These are phyloP conservation scores for Drosophila santomea DNA, from an alignment of 1,140 invertebrate genomes.

Conservation along the genomic window DNA sequence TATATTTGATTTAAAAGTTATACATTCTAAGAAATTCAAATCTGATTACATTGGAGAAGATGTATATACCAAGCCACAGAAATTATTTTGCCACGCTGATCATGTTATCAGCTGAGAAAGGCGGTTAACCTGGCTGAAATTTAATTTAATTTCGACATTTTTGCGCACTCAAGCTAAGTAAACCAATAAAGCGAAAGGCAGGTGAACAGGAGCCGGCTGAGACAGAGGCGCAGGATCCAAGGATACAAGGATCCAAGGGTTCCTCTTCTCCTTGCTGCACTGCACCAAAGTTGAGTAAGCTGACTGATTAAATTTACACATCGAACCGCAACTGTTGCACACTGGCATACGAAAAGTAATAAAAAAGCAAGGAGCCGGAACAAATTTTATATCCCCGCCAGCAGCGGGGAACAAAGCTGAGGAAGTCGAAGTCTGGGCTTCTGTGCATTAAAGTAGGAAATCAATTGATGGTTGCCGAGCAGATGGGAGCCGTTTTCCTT, in stretches of 20 bases:
- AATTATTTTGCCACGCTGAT: background rate
- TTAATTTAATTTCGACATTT: slow-evolving; percentile 64
- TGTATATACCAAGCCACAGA: no score
- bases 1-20: background rate
- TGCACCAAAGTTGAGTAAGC: slow-evolving; percentile 60
- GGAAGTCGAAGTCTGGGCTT: slow-evolving; percentile 14
- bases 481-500: slow-evolving; percentile 51
- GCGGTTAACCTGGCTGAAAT: slow-evolving; percentile 37
- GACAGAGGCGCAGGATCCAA: background rate
- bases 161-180: slow-evolving; percentile 26
- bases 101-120: slow-evolving; percentile 5
- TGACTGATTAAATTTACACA: slow-evolving; percentile 80
- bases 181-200: slow-evolving; percentile 32
- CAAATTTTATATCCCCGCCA: slow-evolving; percentile 51
- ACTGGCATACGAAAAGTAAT: slow-evolving; percentile 39
- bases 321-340: slow-evolving; percentile 71
- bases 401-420: slow-evolving; percentile 46
- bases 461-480: slow-evolving; percentile 64
- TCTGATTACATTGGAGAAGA: no score
- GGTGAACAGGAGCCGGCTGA: slow-evolving; percentile 4
- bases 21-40: background rate
- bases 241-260: slow-evolving; percentile 2
- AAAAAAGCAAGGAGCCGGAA: slow-evolving; percentile 29
- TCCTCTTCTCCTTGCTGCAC: slow-evolving; percentile 3
- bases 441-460: slow-evolving; percentile 44